Conservation (phyloP, 2,888 invertebrate species). For the Pristionchus mayeri region DNA sequence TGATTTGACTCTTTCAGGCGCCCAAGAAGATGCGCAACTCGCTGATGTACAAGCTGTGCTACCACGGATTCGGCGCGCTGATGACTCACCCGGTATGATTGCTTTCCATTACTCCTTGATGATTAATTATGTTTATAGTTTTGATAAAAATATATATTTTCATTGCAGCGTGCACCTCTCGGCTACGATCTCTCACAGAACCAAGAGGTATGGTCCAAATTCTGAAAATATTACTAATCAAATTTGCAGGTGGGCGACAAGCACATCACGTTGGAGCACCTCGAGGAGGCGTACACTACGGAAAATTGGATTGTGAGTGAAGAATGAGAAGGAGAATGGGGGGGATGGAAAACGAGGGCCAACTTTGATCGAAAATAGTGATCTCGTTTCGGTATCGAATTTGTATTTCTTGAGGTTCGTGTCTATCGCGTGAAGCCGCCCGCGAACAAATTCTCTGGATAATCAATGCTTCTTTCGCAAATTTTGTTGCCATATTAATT, state of each 20-base stretch:
- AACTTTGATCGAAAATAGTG: neutral
- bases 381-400: neutral
- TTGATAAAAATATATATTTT: neutral
- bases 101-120: neutral
- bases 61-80: conserved; percentile 84
- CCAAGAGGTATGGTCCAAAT: neutral
- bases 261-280: conserved; percentile 93
- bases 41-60: conserved; percentile 99
- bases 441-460: conserved; percentile 55
- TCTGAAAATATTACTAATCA: conserved; percentile 78
- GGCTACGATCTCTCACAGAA: conserved; percentile 42
- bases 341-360: neutral
- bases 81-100: conserved; percentile 38
- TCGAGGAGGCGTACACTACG: conserved; percentile 98
- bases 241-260: conserved; percentile 88
- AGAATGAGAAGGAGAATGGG: neutral
- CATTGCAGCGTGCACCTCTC: conserved; percentile 38
- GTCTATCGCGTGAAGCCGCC: conserved; percentile 92
- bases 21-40: conserved; percentile 93
- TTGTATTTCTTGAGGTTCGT: conserved; percentile 80
- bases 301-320: conserved; percentile 91
- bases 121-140: neutral
- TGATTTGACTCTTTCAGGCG: conserved; percentile 77
- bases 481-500: conserved; percentile 13
- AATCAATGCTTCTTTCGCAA: neutral